A percentile compares a stretch with the other conserved stretches of the same genome.
Evolutionary conservation across 2,113 vertebrate species (phyloP).

Genomic region (Anseranas semipalmata): DNA sequence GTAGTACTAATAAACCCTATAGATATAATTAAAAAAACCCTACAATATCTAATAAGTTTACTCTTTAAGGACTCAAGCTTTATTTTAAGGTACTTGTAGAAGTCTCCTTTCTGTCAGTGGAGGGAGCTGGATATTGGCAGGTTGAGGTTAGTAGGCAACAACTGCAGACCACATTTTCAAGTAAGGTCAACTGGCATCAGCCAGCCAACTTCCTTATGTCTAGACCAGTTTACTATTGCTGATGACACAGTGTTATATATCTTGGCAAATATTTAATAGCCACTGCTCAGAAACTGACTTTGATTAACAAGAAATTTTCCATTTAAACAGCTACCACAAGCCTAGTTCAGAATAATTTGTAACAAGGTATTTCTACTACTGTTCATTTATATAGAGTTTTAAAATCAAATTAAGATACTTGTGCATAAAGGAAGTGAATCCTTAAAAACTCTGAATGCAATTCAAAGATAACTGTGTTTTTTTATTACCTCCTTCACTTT

Average conservation of each 20-base stretch:
- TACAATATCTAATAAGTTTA: neutral
- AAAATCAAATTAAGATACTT: neutral
- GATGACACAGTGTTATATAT: constrained; percentile 23
- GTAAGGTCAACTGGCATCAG: constrained; percentile 17
- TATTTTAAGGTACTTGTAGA: neutral
- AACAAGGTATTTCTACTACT: neutral
- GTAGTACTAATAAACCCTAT: neutral
- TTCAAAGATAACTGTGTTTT: neutral
- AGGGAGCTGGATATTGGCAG: neutral
- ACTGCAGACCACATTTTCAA: constrained; percentile 1
- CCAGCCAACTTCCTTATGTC: constrained; percentile 33
- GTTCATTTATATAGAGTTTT: neutral
- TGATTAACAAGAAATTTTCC: constrained; percentile 25
- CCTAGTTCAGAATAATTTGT: neutral
- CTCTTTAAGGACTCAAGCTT: neutral
- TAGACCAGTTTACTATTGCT: constrained; percentile 36
- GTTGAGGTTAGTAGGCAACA: neutral
- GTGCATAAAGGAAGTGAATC: neutral
- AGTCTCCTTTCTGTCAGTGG: neutral
- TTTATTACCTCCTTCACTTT: neutral
- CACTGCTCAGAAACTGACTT: constrained; percentile 11
- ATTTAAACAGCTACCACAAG: neutral
- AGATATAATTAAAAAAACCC: neutral
- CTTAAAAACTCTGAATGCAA: neutral
- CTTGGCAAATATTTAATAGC: constrained; percentile 33